Base-by-base conservation (phyloP, 2,888 invertebrate species). In the Callosobruchus maculatus region DNA sequence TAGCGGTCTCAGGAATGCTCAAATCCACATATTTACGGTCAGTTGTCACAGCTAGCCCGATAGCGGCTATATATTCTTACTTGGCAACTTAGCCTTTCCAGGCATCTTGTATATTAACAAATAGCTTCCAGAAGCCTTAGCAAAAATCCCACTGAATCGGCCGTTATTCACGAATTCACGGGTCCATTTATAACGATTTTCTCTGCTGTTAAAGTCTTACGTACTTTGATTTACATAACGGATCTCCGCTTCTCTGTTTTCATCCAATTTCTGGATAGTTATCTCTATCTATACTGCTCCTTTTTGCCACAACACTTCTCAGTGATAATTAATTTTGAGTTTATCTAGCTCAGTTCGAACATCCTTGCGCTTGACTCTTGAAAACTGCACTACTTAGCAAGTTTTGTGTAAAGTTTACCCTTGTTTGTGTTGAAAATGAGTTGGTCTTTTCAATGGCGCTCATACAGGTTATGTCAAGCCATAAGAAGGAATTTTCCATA, bases 51-150 rank as follows among this genome's bases (percentile, higher is more conserved):
- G 68, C 68, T 68, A 73, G 71, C 73, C 71, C 68, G 73, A 73
- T 73, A 73, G 71, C 69, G 71, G 66, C 71, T 68, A 71, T 73
- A 73, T 73, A 73, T 73, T 73, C 71, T 68, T 71, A 31, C 73
- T 71, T 71, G 73, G 73, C 73, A 73, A 73, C 70, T 73, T 70
- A 71, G 73, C 71, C 73, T 73, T 71, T 71, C 73, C 68, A 22
- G 68, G 68, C 73, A 70, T 73, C 73, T 73, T 73, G 73, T 73
- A 73, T 73, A 73, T 73, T 73, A 73, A 73, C 73, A 73, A 73
- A 73, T 73, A 71, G 73, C 73, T 71, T 71, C 73, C 71, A 26
- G 68, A 71, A 66, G 73, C 67, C 73, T 71, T 73, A 71, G 73
- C 71, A 71, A 71, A 73, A 73, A 73, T 71, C 73, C 68, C 71